Evolutionary conservation across 1,140 invertebrate genomes (phyloP).

Genomic region (Doryteuthis pealeii): DNA sequence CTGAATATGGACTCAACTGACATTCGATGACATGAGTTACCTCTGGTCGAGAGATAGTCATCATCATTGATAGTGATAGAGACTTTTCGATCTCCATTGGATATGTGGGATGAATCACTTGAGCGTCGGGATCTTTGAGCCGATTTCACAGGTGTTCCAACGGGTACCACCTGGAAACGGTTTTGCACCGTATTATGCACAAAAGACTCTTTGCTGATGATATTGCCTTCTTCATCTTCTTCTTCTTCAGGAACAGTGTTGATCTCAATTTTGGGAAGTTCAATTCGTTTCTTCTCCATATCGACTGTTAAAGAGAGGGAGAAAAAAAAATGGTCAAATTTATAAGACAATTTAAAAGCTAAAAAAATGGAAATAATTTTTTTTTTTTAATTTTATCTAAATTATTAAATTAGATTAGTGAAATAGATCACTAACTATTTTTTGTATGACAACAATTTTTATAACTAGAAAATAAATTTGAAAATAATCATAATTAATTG

Average conservation of each 20-base stretch:
- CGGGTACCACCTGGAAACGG: constrained; percentile 9
- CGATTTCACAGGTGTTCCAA: constrained; percentile 1
- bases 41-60: neutral
- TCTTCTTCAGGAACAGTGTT: constrained; percentile 11
- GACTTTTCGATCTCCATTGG: constrained; percentile 1
- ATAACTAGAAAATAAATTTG: too few species aligned
- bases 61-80: neutral
- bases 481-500: too few species aligned
- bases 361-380: too few species aligned
- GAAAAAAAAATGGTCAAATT: neutral
- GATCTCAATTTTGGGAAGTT: constrained; percentile 10
- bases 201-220: neutral
- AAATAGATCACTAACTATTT: too few species aligned
- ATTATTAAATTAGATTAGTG: too few species aligned
- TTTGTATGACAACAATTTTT: too few species aligned
- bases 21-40: neutral
- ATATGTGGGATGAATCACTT: neutral
- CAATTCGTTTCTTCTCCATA: neutral
- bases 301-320: neutral
- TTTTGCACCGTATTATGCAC: neutral
- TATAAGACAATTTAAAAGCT: too few species aligned
- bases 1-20: constrained; percentile 17
- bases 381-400: too few species aligned
- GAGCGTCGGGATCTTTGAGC: neutral
- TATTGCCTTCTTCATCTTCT: neutral